These are phyloP conservation scores for Fratercula arctica DNA, from an alignment of 2,797 vertebrate species.

Conservation along the genomic window DNA sequence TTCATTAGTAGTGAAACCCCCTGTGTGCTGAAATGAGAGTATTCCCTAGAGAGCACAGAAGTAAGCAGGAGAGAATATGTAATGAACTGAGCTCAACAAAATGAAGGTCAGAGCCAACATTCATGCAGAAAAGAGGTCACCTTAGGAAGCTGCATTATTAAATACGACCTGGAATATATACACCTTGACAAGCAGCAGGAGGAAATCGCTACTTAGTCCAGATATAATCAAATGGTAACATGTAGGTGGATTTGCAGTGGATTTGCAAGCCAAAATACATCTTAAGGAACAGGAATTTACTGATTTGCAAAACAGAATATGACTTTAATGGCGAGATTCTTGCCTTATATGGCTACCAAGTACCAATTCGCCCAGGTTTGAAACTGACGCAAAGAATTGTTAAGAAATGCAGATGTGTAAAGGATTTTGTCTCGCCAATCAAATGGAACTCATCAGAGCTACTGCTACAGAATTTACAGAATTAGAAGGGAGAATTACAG, in stretches of 20 bases:
- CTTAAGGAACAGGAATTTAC: background rate
- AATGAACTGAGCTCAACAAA: slow-evolving; percentile 41
- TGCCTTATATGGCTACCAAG: background rate
- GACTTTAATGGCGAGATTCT: background rate
- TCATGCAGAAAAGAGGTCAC: slow-evolving; percentile 15
- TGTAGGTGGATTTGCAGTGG: background rate
- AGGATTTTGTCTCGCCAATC: background rate
- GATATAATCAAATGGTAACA: background rate
- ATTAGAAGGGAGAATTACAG: background rate
- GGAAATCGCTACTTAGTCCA: background rate
- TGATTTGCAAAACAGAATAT: background rate
- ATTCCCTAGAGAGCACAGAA: slow-evolving; percentile 20
- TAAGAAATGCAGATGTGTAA: background rate
- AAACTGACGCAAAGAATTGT: background rate
- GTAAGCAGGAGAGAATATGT: slow-evolving; percentile 33
- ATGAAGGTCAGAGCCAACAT: slow-evolving; percentile 46
- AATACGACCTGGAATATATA: background rate
- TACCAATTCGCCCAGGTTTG: background rate
- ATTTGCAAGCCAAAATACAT: background rate
- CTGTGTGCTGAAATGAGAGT: background rate
- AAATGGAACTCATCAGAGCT: background rate
- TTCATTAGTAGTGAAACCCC: slow-evolving; percentile 41
- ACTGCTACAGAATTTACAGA: background rate
- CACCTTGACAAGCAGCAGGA: slow-evolving; percentile 39
- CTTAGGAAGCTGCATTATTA: slow-evolving; percentile 31